Evolutionary conservation across 92 coral and sea anemone genomes (phyloP), one percentile per base, ranked within the genome.

Genomic region (Plumapathes pennacea): DNA sequence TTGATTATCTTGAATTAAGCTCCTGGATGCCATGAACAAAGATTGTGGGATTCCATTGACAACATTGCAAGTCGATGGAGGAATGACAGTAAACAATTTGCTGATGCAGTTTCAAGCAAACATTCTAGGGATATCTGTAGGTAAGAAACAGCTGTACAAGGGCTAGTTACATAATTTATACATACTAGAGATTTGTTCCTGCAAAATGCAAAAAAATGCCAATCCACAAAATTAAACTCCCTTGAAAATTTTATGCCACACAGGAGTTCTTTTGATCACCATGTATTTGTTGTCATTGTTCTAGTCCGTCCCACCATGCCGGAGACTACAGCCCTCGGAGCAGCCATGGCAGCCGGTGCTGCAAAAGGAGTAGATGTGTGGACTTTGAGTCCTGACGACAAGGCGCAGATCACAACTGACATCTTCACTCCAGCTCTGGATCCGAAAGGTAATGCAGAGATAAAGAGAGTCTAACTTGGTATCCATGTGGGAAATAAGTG

Each of bases 251-350:
- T n/a, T n/a, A n/a, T n/a, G n/a, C n/a, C n/a, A n/a, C n/a, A n/a
- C n/a, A n/a, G n/a, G n/a, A n/a, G n/a, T n/a, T n/a, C n/a, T n/a
- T n/a, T n/a, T n/a, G n/a, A n/a, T n/a, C n/a, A n/a, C n/a, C 40
- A 20, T 13, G 17, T 36, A 37, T 7, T 18, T 70, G 17, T 42
- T 22, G 24, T 69, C 9, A 18, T 25, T 20, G 23, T 28, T 41
- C 12, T 62, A 92, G 98, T 89, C 21, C 98, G 98, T 24, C 98
- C 98, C 19, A 88, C 96, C 27, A 92, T 92, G 98, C 95, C 98
- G 0, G 98, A 92, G 68, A 92, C 98, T 21, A 92, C 98, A 21
- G 96, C 98, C 3, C 61, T 92, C n/a, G 98, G 98, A 2, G 98
- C 98, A 3, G 98, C 98, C 8, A 81, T 92, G 84, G 98, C 96